phyloP scores from a whole-genome alignment of 2,113 vertebrate species.

The Anhinga anhinga region DNA sequence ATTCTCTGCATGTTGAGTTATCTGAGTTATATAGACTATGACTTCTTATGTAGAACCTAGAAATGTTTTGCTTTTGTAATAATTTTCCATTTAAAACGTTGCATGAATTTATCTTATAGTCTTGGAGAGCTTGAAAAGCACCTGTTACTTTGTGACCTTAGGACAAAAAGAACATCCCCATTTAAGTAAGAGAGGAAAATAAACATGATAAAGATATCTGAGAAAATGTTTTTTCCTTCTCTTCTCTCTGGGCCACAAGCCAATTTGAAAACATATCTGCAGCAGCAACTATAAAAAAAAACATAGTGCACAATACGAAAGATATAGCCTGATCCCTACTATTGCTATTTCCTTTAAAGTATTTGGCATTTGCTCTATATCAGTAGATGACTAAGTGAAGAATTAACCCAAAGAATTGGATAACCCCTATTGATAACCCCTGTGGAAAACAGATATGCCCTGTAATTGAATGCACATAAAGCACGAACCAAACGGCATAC shows the following conservation, averaged over 20 bases:
- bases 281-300: neutral
- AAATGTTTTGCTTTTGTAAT: neutral
- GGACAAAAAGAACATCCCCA: neutral
- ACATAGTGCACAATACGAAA: neutral
- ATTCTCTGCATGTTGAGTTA: neutral
- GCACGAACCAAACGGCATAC: neutral
- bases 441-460: neutral
- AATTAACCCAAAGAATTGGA: conserved; percentile 8
- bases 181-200: neutral
- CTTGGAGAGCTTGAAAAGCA: neutral
- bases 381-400: conserved; percentile 5
- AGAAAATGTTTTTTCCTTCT: neutral
- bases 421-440: conserved; percentile 3
- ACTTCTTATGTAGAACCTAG: neutral
- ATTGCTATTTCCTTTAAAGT: neutral
- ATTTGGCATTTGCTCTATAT: neutral
- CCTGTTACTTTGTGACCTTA: neutral
- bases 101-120: neutral
- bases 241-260: neutral
- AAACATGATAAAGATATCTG: neutral
- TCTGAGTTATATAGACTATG: neutral
- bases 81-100: neutral
- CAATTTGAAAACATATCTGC: neutral
- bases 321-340: neutral
- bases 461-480: neutral